phyloP scores from a whole-genome alignment of 2,797 vertebrate species.

The Champsocephalus esox region DNA sequence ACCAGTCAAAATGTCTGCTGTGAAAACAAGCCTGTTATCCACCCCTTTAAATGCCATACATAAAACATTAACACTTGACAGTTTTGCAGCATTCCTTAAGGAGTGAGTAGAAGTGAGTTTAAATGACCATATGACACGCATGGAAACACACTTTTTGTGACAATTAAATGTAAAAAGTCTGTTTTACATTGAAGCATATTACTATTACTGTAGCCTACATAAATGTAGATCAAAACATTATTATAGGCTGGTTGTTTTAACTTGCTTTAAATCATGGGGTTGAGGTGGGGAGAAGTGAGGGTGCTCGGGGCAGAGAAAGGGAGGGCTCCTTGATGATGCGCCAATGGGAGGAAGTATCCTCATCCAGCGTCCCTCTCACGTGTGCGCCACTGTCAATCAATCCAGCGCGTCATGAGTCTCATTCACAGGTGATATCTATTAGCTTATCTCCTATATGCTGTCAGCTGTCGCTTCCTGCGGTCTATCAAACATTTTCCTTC shows the following conservation, averaged over 20 bases:
- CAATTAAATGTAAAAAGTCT: not conserved
- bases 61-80: not conserved
- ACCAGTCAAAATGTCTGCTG: not conserved
- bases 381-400: constrained; percentile 62
- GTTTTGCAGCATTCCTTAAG: not conserved
- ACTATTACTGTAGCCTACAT: not conserved
- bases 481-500: constrained; percentile 19
- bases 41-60: not conserved
- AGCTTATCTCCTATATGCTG: constrained; percentile 46
- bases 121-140: not conserved
- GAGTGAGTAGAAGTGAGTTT: not conserved
- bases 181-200: not conserved
- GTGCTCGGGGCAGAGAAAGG: not conserved
- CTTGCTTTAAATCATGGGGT: not conserved
- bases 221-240: not conserved
- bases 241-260: not conserved
- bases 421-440: constrained; percentile 78
- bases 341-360: constrained; percentile 45
- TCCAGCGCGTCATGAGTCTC: constrained; percentile 44
- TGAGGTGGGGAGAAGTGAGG: not conserved
- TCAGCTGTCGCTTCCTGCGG: constrained; percentile 45
- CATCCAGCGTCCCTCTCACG: constrained; percentile 39
- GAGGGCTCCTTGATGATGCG: constrained; percentile 22
- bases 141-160: not conserved
- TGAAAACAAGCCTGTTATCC: not conserved